Evolutionary conservation across 2,888 invertebrate genomes (phyloP).

Genomic region (Heliconius erato): DNA sequence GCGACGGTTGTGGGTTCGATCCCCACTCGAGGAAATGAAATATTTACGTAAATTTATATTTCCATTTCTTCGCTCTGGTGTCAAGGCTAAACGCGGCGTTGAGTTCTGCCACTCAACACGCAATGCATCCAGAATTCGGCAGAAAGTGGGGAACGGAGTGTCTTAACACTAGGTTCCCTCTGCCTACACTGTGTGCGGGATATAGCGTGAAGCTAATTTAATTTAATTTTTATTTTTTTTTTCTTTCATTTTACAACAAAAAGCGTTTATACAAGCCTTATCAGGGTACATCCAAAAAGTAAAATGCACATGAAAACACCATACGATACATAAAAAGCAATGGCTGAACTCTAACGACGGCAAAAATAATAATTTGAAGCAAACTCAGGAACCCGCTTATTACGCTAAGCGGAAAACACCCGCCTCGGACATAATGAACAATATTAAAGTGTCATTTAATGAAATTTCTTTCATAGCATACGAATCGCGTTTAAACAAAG

Average conservation of each 20-base stretch:
- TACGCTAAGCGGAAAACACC: slow-evolving; percentile 38
- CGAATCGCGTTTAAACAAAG: slow-evolving; percentile 40
- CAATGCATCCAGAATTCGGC: too few species aligned
- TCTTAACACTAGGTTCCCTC: too few species aligned
- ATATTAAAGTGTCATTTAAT: slow-evolving; percentile 44
- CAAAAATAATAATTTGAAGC: slow-evolving; percentile 30
- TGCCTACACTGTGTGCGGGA: too few species aligned
- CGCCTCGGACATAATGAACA: slow-evolving; percentile 35
- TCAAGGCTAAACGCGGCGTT: too few species aligned
- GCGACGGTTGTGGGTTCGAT: too few species aligned
- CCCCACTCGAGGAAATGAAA: too few species aligned
- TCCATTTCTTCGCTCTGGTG: too few species aligned
- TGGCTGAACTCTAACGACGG: slow-evolving; percentile 22
- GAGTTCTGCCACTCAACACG: too few species aligned
- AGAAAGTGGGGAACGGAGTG: too few species aligned
- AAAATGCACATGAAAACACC: slow-evolving; percentile 7
- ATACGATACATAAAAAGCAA: slow-evolving; percentile 27
- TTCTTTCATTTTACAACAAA: neutral
- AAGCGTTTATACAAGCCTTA: neutral
- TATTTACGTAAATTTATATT: too few species aligned
- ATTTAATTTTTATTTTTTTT: too few species aligned
- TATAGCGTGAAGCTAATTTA: too few species aligned
- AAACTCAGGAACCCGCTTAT: slow-evolving; percentile 35
- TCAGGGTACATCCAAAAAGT: slow-evolving; percentile 7
- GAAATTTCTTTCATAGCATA: slow-evolving; percentile 43